These are phyloP conservation scores for Mirza zaza DNA, from an alignment of 2,113 vertebrate genomes.

Conservation along the genomic window DNA sequence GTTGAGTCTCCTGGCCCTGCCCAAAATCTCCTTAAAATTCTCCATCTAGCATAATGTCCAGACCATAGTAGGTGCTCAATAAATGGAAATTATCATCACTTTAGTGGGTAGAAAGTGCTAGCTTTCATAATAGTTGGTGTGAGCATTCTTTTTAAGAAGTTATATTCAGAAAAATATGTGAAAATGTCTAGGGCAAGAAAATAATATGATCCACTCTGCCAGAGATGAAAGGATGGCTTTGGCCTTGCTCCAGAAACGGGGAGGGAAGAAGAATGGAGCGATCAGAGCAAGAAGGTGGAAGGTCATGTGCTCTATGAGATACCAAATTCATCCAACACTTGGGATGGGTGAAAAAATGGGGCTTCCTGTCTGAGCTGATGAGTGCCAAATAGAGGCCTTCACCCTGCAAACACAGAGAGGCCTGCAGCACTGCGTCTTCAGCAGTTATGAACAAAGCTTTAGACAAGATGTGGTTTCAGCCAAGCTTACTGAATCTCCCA, in stretches of 20 bases:
- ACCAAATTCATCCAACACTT: background rate
- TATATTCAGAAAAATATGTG: background rate
- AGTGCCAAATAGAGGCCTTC: background rate
- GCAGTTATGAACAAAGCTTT: background rate
- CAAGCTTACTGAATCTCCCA: background rate
- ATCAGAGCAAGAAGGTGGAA: background rate
- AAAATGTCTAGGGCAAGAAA: background rate
- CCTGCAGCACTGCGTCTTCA: background rate
- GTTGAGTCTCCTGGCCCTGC: background rate
- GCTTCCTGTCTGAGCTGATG: background rate
- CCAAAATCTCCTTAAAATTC: background rate
- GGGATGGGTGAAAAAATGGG: background rate
- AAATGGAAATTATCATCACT: background rate
- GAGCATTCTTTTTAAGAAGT: background rate
- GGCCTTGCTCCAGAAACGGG: background rate
- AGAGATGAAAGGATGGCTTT: background rate
- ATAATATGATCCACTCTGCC: background rate
- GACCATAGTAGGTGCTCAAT: background rate
- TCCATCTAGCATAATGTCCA: background rate
- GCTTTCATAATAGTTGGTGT: background rate
- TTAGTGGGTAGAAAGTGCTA: background rate
- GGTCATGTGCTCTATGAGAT: background rate
- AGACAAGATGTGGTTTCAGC: background rate
- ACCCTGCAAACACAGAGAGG: background rate
- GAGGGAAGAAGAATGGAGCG: background rate